Conservation (phyloP, 2,797 vertebrate species). For the Heteromormyrus szaboi region DNA sequence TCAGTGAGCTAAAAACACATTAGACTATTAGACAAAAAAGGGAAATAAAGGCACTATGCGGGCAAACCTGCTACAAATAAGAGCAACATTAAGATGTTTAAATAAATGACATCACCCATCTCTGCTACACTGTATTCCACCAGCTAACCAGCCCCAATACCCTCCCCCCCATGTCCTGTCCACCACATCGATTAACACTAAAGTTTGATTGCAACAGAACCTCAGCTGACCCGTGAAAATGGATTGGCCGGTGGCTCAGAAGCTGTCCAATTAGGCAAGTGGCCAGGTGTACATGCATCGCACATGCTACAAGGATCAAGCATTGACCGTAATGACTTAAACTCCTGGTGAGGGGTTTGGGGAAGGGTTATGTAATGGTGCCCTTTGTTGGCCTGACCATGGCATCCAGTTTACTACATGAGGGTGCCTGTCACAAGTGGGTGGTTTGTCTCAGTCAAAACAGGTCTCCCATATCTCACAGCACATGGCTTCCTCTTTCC, state of each 20-base stretch:
- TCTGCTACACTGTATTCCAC: background rate
- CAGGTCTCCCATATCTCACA: background rate
- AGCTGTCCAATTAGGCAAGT: background rate
- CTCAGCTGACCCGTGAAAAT: slow-evolving; percentile 43
- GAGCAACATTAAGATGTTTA: background rate
- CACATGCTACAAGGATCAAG: background rate
- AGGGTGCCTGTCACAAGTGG: slow-evolving; percentile 20
- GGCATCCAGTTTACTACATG: slow-evolving; percentile 31
- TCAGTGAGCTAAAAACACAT: background rate
- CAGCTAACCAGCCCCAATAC: background rate
- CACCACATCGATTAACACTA: background rate
- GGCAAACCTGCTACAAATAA: background rate
- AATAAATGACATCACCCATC: background rate
- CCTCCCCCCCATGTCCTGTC: background rate
- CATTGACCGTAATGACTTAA: background rate
- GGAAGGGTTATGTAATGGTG: slow-evolving; percentile 45
- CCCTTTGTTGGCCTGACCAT: slow-evolving; percentile 25
- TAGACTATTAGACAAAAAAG: background rate
- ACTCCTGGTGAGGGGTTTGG: background rate
- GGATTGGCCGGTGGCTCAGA: slow-evolving; percentile 31
- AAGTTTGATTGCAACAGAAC: background rate
- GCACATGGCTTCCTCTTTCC: background rate
- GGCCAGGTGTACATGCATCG: background rate
- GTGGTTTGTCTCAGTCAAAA: background rate
- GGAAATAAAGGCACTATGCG: background rate